These are phyloP conservation scores for Stegana nigrithorax DNA, from an alignment of 2,888 invertebrate genomes.

Conservation along the genomic window DNA sequence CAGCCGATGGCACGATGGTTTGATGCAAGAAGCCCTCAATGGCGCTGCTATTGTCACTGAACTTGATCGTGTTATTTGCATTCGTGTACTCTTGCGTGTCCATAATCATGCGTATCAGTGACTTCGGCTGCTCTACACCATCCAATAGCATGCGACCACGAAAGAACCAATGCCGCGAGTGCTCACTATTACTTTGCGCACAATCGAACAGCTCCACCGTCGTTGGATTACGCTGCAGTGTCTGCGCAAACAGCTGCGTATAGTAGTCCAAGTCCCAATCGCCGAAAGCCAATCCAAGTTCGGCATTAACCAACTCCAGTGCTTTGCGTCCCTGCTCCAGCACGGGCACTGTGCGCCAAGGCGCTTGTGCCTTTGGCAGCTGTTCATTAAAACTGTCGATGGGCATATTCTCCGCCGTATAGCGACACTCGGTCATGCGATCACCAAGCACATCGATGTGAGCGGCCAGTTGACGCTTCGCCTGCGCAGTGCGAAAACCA, in stretches of 20 bases:
- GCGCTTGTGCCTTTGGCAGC: constrained; percentile 75
- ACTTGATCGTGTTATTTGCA: constrained; percentile 95
- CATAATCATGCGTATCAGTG: constrained; percentile 92
- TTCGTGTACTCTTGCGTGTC: constrained; percentile 88
- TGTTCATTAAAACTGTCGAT: constrained; percentile 77
- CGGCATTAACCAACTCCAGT: constrained; percentile 82
- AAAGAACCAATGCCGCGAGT: constrained; percentile 99
- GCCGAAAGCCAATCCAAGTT: constrained; percentile 91
- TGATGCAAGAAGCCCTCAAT: constrained; percentile 84
- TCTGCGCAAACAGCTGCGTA: constrained; percentile 84
- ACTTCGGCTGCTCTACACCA: constrained; percentile 80
- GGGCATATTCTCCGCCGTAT: constrained; percentile 76
- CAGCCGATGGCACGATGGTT: constrained; percentile 75
- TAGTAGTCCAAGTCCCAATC: constrained; percentile 93
- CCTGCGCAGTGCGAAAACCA: constrained; percentile 61
- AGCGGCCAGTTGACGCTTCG: constrained; percentile 23
- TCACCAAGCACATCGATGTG: constrained; percentile 81
- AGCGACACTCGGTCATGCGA: constrained; percentile 93
- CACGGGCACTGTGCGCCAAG: constrained; percentile 88
- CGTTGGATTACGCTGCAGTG: constrained; percentile 91
- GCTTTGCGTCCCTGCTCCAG: constrained; percentile 81
- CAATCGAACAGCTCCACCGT: constrained; percentile 98
- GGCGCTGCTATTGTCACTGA: constrained; percentile 97
- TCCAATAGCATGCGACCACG: constrained; percentile 90
- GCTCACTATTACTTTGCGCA: constrained; percentile 98